Percentiles rank a stretch among this genome's conserved stretches.
phyloP scores from a whole-genome alignment of 92 coral and sea anemone genomes.

The Siderastrea siderea region DNA sequence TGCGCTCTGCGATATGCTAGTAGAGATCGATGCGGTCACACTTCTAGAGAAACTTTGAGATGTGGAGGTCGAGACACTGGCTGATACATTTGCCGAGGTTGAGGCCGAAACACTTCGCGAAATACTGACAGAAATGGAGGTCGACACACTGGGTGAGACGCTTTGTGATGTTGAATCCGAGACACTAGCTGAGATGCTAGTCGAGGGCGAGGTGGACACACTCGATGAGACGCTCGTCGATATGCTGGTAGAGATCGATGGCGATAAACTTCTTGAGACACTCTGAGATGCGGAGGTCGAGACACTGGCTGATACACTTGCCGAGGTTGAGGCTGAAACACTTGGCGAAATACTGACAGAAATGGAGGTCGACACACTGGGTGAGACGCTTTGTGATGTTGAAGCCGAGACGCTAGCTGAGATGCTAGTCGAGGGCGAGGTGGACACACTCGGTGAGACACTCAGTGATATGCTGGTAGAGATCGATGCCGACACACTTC shows the following conservation, averaged over 20 bases:
- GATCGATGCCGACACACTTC: too few species aligned
- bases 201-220: too few species aligned
- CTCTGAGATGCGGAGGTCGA: not conserved
- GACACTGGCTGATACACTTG: not conserved
- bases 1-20: not conserved
- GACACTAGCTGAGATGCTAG: too few species aligned
- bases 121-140: not conserved
- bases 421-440: too few species aligned
- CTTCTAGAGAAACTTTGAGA: not conserved
- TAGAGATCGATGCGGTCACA: not conserved
- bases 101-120: not conserved
- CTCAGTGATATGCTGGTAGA: too few species aligned
- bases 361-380: too few species aligned
- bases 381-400: too few species aligned
- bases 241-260: not conserved
- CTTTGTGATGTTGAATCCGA: not conserved
- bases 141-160: not conserved
- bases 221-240: not conserved
- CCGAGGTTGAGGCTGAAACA: conserved; percentile 42
- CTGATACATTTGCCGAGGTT: not conserved
- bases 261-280: not conserved
- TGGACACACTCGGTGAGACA: too few species aligned
- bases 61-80: not conserved
- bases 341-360: not conserved
- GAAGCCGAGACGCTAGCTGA: too few species aligned